Evolutionary conservation across 2,888 invertebrate species (phyloP).

Genomic region (Dasysyrphus tricinctus): DNA sequence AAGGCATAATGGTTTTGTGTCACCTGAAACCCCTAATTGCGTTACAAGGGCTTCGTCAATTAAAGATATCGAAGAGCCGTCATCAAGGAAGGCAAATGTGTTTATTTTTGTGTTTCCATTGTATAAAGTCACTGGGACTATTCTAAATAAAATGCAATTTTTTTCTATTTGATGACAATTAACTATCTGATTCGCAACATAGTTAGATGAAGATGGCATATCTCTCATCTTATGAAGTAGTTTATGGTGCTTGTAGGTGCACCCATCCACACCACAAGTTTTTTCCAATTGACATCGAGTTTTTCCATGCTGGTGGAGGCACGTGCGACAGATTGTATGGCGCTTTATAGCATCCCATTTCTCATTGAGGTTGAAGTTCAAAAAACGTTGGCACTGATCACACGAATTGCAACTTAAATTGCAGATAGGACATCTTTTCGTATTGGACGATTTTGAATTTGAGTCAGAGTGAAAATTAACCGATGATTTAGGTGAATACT

Average conservation of each 20-base stretch:
- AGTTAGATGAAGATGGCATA: rapidly evolving
- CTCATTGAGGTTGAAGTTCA: too few species aligned
- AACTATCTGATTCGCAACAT: background rate
- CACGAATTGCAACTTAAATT: too few species aligned
- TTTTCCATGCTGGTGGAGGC: background rate
- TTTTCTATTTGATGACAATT: background rate
- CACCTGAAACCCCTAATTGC: background rate
- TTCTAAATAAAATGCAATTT: background rate
- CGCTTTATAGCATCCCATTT: background rate
- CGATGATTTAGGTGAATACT: too few species aligned
- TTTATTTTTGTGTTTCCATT: background rate
- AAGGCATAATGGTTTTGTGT: background rate
- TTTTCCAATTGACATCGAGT: background rate
- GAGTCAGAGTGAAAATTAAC: background rate
- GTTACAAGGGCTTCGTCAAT: background rate
- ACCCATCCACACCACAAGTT: too few species aligned
- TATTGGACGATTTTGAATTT: too few species aligned
- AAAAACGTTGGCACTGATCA: too few species aligned
- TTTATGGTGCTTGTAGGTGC: too few species aligned
- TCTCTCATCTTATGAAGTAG: background rate
- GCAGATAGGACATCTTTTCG: too few species aligned
- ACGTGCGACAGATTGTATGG: background rate
- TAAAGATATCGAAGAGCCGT: background rate
- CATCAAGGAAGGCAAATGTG: background rate
- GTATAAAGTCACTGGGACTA: background rate